Conservation (phyloP, 2,113 vertebrate genomes). For the Anguilla rostrata region DNA sequence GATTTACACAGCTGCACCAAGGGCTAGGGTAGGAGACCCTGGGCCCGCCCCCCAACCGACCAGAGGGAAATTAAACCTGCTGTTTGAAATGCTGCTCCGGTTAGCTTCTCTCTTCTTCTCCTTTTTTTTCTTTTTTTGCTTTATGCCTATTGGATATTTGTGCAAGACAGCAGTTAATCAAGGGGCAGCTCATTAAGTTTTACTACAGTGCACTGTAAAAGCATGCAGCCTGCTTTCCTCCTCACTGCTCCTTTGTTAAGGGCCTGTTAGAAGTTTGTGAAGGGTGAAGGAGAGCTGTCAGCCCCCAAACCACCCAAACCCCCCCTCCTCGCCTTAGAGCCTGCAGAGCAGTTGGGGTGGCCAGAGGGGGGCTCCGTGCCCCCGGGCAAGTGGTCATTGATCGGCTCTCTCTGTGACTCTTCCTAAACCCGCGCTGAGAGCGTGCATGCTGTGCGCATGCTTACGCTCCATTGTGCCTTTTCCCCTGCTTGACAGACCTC, state of each 20-base stretch:
- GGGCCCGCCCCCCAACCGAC: not conserved
- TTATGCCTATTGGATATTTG: slow-evolving; percentile 2
- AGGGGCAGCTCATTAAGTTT: not conserved
- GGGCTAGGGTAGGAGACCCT: too few species aligned
- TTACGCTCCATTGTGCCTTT: not conserved
- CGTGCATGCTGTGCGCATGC: not conserved
- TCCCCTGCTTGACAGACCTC: not conserved
- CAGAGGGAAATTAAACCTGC: not conserved
- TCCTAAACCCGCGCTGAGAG: not conserved
- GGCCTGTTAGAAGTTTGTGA: not conserved
- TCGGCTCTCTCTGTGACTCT: not conserved
- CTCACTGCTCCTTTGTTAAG: not conserved
- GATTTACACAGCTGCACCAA: too few species aligned
- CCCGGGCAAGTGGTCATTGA: not conserved
- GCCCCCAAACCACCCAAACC: not conserved
- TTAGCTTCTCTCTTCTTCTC: not conserved
- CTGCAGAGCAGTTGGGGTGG: not conserved
- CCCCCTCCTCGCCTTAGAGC: not conserved
- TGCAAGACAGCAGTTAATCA: slow-evolving; percentile 8
- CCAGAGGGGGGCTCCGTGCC: not conserved
- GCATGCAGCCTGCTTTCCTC: not conserved
- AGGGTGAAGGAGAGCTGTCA: slow-evolving; percentile 6
- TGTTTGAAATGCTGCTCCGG: not conserved
- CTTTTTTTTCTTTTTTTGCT: not conserved
- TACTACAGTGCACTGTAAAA: not conserved